A percentile compares a stretch with the other conserved stretches of the same genome.
These are phyloP conservation scores for Deroplatys truncata DNA, from an alignment of 2,888 invertebrate species.

Conservation along the genomic window DNA sequence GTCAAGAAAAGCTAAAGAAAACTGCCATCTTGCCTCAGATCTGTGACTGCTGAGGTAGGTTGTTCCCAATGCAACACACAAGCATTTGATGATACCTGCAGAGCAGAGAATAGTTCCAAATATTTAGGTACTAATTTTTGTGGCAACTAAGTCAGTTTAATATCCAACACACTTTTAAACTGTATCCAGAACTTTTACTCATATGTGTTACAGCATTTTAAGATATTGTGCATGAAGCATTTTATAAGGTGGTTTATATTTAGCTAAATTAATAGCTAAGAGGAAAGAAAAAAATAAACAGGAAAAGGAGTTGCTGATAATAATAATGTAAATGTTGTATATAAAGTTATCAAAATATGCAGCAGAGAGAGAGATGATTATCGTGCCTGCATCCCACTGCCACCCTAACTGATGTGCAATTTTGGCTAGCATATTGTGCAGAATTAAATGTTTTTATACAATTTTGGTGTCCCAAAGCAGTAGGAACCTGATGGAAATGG, in stretches of 20 bases:
- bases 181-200: not conserved
- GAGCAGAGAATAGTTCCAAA: not conserved
- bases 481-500: not conserved
- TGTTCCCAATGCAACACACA: not conserved
- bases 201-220: not conserved
- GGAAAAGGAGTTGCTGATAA: not conserved
- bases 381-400: not conserved
- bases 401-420: not conserved
- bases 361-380: not conserved
- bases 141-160: slow-evolving; percentile 9
- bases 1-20: not conserved
- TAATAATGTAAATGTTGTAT: not conserved
- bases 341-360: not conserved
- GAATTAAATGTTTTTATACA: not conserved
- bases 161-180: not conserved
- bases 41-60: not conserved
- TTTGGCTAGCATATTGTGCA: not conserved
- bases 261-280: not conserved
- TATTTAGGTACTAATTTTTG: slow-evolving; percentile 5
- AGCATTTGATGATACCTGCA: not conserved
- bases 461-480: not conserved
- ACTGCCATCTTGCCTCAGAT: not conserved
- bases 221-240: not conserved
- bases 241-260: not conserved
- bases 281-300: not conserved